phyloP scores from a whole-genome alignment of 2,113 vertebrate genomes.

The Penelope pileata region DNA sequence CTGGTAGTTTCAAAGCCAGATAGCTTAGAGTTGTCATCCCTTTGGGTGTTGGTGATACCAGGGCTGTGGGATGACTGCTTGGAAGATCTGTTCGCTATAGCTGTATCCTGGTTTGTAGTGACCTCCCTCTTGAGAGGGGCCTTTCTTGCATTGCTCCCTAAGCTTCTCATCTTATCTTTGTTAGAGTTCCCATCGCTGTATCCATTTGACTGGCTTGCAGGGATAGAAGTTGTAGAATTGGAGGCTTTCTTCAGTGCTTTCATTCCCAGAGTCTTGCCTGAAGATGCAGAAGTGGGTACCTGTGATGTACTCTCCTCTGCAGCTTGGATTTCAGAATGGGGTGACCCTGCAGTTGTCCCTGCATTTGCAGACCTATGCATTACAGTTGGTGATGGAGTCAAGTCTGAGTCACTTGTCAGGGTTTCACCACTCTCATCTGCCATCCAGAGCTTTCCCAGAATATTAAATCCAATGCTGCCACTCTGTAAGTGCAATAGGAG shows the following conservation, averaged over 20 bases:
- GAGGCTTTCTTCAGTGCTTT: neutral
- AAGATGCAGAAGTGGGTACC: neutral
- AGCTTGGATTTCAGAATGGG: neutral
- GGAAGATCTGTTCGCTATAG: neutral
- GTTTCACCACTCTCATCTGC: neutral
- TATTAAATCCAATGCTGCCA: neutral
- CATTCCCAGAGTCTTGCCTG: neutral
- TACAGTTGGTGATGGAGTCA: neutral
- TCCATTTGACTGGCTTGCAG: neutral
- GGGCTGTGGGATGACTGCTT: neutral
- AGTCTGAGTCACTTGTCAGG: neutral
- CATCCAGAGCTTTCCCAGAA: neutral
- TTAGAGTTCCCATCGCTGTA: neutral
- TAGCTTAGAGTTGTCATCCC: constrained; percentile 20
- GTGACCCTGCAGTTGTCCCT: accelerated
- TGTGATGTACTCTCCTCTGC: neutral
- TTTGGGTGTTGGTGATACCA: neutral
- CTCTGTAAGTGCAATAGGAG: constrained; percentile 53
- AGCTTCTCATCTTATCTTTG: neutral
- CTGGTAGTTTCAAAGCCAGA: constrained; percentile 74
- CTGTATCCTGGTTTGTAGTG: neutral
- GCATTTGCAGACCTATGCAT: neutral
- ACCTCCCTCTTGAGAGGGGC: neutral
- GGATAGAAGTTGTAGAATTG: neutral
- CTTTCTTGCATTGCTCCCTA: constrained; percentile 34